A percentile compares a stretch with the other conserved stretches of the same genome.
These are phyloP conservation scores for Pinna nobilis DNA, from an alignment of 1,140 invertebrate species.

Conservation along the genomic window DNA sequence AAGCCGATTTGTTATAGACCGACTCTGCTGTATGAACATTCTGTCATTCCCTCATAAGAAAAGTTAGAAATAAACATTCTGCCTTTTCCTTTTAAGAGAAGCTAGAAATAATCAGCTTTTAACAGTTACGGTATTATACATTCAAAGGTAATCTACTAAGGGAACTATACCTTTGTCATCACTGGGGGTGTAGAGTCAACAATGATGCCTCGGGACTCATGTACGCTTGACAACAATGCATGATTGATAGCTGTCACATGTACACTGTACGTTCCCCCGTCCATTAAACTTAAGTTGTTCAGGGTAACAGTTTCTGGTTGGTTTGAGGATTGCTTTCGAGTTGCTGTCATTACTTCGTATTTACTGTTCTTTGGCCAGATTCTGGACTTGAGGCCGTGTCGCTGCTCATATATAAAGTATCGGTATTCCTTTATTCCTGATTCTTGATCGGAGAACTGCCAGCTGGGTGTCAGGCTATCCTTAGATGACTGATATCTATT, in stretches of 20 bases:
- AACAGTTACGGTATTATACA: no score
- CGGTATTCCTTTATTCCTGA: constrained; percentile 25
- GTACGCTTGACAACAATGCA: constrained; percentile 24
- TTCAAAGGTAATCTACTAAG: no score
- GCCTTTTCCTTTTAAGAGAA: no score
- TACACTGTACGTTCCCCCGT: constrained; percentile 31
- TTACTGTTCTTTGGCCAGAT: constrained; percentile 11
- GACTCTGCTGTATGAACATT: no score
- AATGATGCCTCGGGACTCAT: constrained; percentile 36
- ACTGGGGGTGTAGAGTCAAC: constrained; percentile 43
- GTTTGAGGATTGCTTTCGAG: neutral
- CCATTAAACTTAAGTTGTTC: neutral
- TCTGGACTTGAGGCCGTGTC: constrained; percentile 15
- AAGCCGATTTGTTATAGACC: no score
- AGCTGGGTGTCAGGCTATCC: neutral
- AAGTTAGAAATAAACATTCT: no score
- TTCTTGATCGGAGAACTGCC: constrained; percentile 18
- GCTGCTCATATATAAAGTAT: constrained; percentile 5
- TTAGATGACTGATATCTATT: constrained; percentile 13
- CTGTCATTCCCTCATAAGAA: no score
- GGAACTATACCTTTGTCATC: constrained; percentile 39
- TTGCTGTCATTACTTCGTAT: neutral
- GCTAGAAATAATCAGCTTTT: no score
- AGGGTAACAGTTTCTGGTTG: neutral
- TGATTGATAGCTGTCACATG: constrained; percentile 44